Evolutionary conservation across 2,797 vertebrate species (phyloP), one percentile per base, ranked within the genome.

Genomic region (Crocodylus rhombifer): DNA sequence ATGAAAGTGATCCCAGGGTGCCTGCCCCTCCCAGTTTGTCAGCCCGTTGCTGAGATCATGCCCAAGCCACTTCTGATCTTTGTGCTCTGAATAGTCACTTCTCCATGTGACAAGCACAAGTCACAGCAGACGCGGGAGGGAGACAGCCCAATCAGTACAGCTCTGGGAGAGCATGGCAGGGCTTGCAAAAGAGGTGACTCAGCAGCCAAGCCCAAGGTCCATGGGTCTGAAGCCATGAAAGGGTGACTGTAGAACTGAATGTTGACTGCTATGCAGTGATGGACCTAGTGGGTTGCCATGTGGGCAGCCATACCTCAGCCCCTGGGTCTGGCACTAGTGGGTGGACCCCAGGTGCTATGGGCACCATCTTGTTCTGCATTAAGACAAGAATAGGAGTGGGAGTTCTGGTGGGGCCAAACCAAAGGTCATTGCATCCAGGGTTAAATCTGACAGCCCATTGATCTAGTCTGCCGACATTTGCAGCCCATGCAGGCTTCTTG

Each of bases 31-130:
- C 4, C 57, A 33, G 77, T 51, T 51, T 95, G 56, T 82, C 91
- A 0, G 3, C 56, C 69, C 0, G 1, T 25, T 0, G 80, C 36
- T 82, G 51, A 84, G 62, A 82, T 0, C 21, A 80, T 82, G 79
- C 88, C 82, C 42, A 1, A 16, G 26, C 91, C 77, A 77, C 0
- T 60, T 84, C 86, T 86, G 95, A 90, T 81, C 93, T 87, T 93
- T 95, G 95, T 95, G 93, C 92, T 90, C 93, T 80, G 92, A 94
- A 92, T 94, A 93, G 90, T 10, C 1, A 10, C 18, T 67, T 67
- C 28, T 10, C 30, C 5, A 3, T 13, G 77, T 82, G 88, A 91
- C 4, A 86, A 86, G 80, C 84, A n/a, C 88, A 81, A 58, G 92
- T 67, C 85, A 91, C 42, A 4, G 76, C 4, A 2, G 85, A 67